Evolutionary conservation across 2,797 vertebrate species (phyloP), one percentile per base, ranked within the genome.

Genomic region (Falco concolor): DNA sequence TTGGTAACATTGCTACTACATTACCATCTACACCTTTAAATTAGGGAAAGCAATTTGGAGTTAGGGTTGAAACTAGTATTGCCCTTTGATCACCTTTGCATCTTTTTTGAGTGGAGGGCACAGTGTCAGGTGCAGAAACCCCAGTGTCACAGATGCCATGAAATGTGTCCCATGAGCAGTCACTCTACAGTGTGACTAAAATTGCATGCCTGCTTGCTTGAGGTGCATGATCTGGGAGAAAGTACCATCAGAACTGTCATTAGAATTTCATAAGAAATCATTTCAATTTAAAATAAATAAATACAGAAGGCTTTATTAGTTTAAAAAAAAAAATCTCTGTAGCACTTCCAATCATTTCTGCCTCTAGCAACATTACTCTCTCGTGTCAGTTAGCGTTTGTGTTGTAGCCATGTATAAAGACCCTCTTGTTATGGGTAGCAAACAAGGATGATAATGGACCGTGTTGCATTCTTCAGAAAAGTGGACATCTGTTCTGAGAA

Each of bases 251-350:
- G 38, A 76, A 13, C 0, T 36, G 42, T 4, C 54, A 20, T 9
- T 6, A 3, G 47, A 53, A 74, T 67, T 78, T 52, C 4, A 3
- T 50, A 42, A 63, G 1, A 0, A 34, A 44, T 24, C 1, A 5
- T 78, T 81, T 84, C 16, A 1, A 4, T 42, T 75, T 45, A 44
- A 90, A 86, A 18, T 16, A 6, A 70, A 38, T 56, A 64, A 63
- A 63, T 27, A 73, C 5, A 47, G 12, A 54, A 34, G 22, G 30
- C 4, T 60, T 54, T 14, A 38, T 40, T 52, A 47, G 23, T 36
- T 34, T 16, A 54, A 23, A 64, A 52, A 36, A 3, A 9, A 19
- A 19, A 50, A 19, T 10, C 44, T 65, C 63, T 73, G 61, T 34
- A 82, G 52, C 17, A 50, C 10, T 78, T 84, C n/a, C 30, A 20